Base-by-base conservation (phyloP, 2,888 invertebrate species). In the Eurois occulta region DNA sequence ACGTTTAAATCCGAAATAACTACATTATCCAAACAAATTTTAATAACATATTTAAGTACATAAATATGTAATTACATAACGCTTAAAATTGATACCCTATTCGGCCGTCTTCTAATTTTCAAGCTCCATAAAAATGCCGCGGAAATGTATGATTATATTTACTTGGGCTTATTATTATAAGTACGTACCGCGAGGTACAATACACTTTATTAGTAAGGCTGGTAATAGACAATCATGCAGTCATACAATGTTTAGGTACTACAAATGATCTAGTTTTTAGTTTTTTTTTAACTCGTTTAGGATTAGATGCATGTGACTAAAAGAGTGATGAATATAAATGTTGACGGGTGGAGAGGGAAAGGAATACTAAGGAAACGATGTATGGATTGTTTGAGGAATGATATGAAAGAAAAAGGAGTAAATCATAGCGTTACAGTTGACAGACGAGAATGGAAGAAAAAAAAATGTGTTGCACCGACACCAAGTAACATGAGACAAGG, bases 141-240 rank as follows among this genome's bases (percentile, higher is more conserved):
- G 75, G 67, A 81, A 75, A 74, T 62, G 32, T 74, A 69, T 80
- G 73, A 87, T 83, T 86, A 46, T 35, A 46, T 35, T 62, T 68
- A 35, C n/a, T 67, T 77, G 38, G 58, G 28, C 41, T 75, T 77
- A 69, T 64, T 83, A 38, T 58, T 55, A 0, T 18, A 71, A 24
- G 24, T 32, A 74, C 0, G 2, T 41, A 46, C 6, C 8, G 32
- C 8, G 32, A 21, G 5, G n/a, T 32, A 32, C n/a, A 43, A 72
- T 48, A 32, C 10, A 41, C 13, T 64, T 16, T 28, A n/a, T 11
- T n/a, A 13, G 1, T 84, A 52, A 83, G 70, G 83, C 81, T 67
- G 16, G 67, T 73, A 64, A 60, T 32, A 73, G 32, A 76, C 80
- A 24, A 52, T 52, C 41, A 21, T 13, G 41, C 38, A n/a, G 6